Percentiles rank a stretch among this genome's conserved stretches.
phyloP scores from a whole-genome alignment of 2,797 vertebrate species.

The Myripristis jacobus region DNA sequence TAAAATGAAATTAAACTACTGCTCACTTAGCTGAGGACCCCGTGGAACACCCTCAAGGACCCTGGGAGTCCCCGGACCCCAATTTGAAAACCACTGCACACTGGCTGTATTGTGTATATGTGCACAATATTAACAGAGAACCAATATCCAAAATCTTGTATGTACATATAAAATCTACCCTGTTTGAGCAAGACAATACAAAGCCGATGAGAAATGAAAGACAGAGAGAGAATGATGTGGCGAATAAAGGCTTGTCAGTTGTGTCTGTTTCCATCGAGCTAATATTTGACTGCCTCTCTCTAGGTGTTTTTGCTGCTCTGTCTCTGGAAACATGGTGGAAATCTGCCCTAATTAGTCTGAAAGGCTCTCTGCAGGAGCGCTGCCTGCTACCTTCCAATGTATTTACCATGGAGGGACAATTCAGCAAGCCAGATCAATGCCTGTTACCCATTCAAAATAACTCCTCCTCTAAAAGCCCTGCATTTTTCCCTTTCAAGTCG shows the following conservation, averaged over 20 bases:
- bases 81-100: no score
- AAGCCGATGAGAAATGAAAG: background rate
- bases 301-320: conserved; percentile 35
- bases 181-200: conserved; percentile 1
- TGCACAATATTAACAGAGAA: no score
- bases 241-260: conserved; percentile 10
- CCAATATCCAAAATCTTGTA: no score
- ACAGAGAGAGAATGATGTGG: conserved; percentile 7
- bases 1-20: no score
- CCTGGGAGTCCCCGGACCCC: no score
- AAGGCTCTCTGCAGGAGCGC: conserved; percentile 55
- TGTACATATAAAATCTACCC: background rate
- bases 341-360: conserved; percentile 67
- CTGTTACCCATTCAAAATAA: conserved; percentile 70
- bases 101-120: no score
- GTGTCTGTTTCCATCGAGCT: conserved; percentile 19
- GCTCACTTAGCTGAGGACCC: no score
- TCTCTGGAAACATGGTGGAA: conserved; percentile 50
- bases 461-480: conserved; percentile 68
- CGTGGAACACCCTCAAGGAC: no score
- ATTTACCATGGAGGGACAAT: conserved; percentile 68
- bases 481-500: conserved; percentile 75
- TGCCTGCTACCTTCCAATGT: conserved; percentile 56
- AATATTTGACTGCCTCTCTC: conserved; percentile 33
- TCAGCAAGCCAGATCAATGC: conserved; percentile 67